Percentiles rank a stretch among this genome's conserved stretches.
Evolutionary conservation across 2,797 vertebrate species (phyloP).

Genomic region (Pterois miles): DNA sequence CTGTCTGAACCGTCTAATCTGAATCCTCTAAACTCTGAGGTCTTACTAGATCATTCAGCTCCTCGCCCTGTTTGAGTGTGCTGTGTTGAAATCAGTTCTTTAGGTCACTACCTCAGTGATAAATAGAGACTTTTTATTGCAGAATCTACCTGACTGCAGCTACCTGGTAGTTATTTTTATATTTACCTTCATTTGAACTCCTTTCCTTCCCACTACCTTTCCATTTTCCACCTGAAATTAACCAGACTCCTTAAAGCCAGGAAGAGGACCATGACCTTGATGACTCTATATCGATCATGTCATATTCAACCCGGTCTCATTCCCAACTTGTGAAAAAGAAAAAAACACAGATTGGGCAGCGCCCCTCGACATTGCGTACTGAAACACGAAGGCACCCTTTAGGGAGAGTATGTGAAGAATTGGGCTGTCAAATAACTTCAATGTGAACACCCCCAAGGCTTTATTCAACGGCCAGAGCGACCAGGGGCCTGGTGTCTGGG

Average conservation of each 20-base stretch:
- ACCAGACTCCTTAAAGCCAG: not conserved
- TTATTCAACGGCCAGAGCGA: too few relatives aligned
- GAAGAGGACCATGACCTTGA: not conserved
- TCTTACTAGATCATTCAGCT: not conserved
- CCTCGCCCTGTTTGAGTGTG: too few relatives aligned
- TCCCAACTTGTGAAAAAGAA: too few relatives aligned
- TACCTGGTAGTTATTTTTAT: not conserved
- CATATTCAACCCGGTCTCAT: too few relatives aligned
- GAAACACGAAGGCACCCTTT: too few relatives aligned
- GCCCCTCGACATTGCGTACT: too few relatives aligned
- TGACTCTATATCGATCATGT: not conserved
- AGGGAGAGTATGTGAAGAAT: too few relatives aligned
- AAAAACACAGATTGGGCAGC: too few relatives aligned
- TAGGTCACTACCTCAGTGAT: not conserved
- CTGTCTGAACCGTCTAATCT: slow-evolving; percentile 17
- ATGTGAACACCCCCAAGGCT: too few relatives aligned
- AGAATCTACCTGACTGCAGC: not conserved
- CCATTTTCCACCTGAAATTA: not conserved
- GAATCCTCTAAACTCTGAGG: not conserved
- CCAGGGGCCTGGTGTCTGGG: too few relatives aligned
- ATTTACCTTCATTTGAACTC: not conserved
- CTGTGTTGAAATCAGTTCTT: not conserved
- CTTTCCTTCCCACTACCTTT: not conserved
- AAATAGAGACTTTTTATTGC: not conserved
- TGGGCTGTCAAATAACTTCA: too few relatives aligned